Evolutionary conservation across 2,888 invertebrate genomes (phyloP).

Genomic region (Teleogryllus oceanicus): DNA sequence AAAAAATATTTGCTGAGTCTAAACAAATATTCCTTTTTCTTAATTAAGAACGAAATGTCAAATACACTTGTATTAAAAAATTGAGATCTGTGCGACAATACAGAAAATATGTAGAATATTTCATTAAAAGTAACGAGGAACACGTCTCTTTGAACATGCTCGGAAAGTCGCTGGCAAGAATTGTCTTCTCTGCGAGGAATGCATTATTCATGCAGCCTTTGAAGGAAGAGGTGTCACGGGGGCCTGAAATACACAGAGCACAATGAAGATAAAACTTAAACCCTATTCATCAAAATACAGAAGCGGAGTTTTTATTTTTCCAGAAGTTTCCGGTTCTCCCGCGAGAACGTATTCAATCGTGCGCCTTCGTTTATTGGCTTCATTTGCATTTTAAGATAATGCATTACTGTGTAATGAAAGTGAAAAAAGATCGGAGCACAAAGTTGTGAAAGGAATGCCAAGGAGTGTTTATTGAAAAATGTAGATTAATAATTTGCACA

Average conservation of each 20-base stretch:
- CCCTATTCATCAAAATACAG: slow-evolving; percentile 18
- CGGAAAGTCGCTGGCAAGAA: background rate
- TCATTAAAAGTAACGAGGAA: background rate
- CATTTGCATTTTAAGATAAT: slow-evolving; percentile 18
- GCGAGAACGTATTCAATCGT: background rate
- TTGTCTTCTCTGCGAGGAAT: background rate
- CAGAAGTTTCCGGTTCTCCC: background rate
- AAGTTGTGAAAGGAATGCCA: background rate
- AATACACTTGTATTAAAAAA: too few species aligned
- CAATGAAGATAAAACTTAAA: slow-evolving; percentile 18
- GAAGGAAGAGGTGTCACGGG: background rate
- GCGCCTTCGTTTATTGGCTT: slow-evolving; percentile 18
- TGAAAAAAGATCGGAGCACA: background rate
- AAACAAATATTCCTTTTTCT: too few species aligned
- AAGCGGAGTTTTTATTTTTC: background rate
- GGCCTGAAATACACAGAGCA: background rate
- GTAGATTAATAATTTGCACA: background rate
- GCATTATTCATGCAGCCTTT: slow-evolving; percentile 3
- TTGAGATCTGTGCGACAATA: background rate
- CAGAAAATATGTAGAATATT: background rate
- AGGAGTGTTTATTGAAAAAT: background rate
- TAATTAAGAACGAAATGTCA: too few species aligned
- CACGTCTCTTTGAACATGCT: background rate
- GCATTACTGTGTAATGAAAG: background rate
- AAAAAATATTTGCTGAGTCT: too few species aligned